phyloP scores from a whole-genome alignment of 2,797 vertebrate species.

The Premnoplex brunnescens region DNA sequence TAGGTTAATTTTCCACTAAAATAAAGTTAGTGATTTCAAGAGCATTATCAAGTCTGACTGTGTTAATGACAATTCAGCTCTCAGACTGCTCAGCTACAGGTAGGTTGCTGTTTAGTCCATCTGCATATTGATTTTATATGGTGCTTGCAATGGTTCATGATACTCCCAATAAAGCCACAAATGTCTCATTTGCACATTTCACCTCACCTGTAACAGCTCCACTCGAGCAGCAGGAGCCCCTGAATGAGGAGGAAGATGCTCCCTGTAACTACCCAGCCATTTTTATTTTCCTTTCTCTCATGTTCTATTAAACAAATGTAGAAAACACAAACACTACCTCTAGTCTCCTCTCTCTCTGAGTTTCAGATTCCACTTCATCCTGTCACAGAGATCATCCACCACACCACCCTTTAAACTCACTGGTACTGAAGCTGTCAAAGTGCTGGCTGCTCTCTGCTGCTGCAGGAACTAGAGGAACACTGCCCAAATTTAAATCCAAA shows the following conservation, averaged over 20 bases:
- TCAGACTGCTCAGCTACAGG: background rate
- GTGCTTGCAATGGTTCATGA: background rate
- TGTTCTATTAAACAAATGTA: background rate
- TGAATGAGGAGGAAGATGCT: background rate
- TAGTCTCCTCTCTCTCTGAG: fast-evolving
- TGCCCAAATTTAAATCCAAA: background rate
- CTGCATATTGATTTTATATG: background rate
- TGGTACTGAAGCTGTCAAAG: background rate
- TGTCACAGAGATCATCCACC: background rate
- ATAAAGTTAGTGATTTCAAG: background rate
- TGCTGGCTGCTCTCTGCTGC: background rate
- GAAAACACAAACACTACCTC: background rate
- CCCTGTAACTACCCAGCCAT: background rate
- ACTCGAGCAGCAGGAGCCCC: background rate
- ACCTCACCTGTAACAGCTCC: background rate
- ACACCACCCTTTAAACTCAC: background rate
- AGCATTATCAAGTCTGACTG: background rate
- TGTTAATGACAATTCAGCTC: background rate
- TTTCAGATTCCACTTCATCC: background rate
- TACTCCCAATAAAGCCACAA: background rate
- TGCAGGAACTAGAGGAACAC: background rate
- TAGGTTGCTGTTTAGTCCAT: background rate
- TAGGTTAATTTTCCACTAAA: background rate
- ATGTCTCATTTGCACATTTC: background rate
- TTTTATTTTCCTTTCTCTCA: background rate